A percentile compares a stretch with the other conserved stretches of the same genome.
Conservation (phyloP, 2,888 invertebrate genomes). For the Drosophila ustulata region DNA sequence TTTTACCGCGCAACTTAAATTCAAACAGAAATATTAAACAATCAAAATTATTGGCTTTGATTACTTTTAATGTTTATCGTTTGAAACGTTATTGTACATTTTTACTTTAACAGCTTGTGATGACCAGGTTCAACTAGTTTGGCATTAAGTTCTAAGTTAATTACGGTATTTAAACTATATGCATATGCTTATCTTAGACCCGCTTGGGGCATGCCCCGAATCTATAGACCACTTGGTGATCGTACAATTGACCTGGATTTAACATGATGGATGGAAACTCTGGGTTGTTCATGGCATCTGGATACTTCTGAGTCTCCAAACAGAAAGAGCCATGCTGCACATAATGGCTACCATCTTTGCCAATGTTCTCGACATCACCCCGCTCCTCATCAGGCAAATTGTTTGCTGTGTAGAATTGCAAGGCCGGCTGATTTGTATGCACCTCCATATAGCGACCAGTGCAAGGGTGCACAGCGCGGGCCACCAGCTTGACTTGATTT, state of each 20-base stretch:
- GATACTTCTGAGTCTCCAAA: constrained; percentile 96
- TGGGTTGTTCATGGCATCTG: constrained; percentile 93
- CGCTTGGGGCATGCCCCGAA: constrained; percentile 72
- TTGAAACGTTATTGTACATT: background rate
- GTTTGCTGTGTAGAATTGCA: constrained; percentile 95
- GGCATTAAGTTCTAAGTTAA: background rate
- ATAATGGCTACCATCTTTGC: constrained; percentile 90
- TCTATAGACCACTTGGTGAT: constrained; percentile 85
- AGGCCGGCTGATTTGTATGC: constrained; percentile 94
- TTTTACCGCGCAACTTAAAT: background rate
- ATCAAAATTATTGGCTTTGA: background rate
- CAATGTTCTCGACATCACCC: constrained; percentile 86
- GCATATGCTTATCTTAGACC: constrained; percentile 21
- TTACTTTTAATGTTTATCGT: background rate
- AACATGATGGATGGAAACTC: constrained; percentile 91
- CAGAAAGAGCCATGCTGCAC: constrained; percentile 92
- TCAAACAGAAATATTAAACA: background rate
- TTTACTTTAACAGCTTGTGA: background rate
- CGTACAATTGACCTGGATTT: constrained; percentile 90
- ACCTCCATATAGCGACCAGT: constrained; percentile 92
- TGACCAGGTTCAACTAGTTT: background rate
- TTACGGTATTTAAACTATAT: background rate
- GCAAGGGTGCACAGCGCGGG: constrained; percentile 89
- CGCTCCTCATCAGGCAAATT: constrained; percentile 88
- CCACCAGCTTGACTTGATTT: constrained; percentile 86